phyloP scores from a whole-genome alignment of 2,797 vertebrate genomes.

The Halcyon badia region DNA sequence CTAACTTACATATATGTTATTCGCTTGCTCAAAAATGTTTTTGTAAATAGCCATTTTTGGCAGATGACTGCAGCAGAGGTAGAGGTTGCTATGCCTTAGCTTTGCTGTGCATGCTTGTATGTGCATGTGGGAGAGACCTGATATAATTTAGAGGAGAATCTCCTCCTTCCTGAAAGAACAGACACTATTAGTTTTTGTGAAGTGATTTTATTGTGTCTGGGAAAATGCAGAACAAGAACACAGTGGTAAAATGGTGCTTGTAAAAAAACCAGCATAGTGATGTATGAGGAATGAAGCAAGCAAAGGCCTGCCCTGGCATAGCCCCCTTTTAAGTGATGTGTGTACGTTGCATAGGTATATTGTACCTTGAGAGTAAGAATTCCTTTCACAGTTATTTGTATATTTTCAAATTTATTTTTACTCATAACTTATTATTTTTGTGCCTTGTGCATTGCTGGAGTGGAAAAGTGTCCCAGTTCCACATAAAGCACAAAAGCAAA shows the following conservation, averaged over 20 bases:
- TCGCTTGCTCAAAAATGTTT: background rate
- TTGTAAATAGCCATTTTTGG: background rate
- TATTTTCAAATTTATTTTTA: background rate
- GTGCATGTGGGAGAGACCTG: background rate
- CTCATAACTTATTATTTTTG: background rate
- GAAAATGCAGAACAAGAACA: background rate
- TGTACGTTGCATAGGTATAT: background rate
- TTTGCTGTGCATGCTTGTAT: background rate
- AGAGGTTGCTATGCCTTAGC: background rate
- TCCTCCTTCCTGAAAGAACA: background rate
- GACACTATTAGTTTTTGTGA: background rate
- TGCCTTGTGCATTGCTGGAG: background rate
- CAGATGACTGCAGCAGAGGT: background rate
- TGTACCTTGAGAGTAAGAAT: background rate
- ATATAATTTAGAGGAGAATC: background rate
- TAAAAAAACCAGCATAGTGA: background rate
- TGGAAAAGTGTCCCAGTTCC: background rate
- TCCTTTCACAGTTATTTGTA: background rate
- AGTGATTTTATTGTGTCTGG: conserved; percentile 8
- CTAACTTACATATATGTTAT: background rate
- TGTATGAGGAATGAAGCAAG: background rate
- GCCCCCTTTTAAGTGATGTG: background rate
- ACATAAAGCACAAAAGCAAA: background rate
- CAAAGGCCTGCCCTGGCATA: background rate
- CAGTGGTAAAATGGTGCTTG: background rate